phyloP scores from a whole-genome alignment of 1,140 invertebrate genomes.

The Drosophila suzukii region DNA sequence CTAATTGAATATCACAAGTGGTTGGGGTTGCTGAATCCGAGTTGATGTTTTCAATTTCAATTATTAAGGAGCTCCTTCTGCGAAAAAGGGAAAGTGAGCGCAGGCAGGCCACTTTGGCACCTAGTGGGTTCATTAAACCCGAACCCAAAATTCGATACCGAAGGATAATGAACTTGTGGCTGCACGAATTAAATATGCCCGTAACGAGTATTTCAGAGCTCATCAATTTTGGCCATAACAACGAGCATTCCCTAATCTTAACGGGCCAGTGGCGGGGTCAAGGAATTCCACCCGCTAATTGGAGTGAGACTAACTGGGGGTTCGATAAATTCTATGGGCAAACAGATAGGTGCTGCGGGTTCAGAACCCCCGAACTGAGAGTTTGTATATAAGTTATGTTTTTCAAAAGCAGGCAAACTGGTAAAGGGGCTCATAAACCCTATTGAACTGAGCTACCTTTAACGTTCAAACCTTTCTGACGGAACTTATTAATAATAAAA shows the following conservation, averaged over 20 bases:
- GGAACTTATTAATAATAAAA: too few relatives aligned
- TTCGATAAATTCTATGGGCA: slow-evolving; percentile 11
- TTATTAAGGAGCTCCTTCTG: slow-evolving; percentile 52
- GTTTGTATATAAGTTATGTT: background rate
- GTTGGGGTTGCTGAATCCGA: slow-evolving; percentile 6
- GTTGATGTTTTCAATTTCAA: slow-evolving; percentile 76
- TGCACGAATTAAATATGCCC: slow-evolving; percentile 53
- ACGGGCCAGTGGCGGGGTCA: slow-evolving; percentile 45
- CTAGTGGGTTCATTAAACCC: slow-evolving; percentile 76
- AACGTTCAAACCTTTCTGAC: background rate
- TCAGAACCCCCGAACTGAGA: slow-evolving; percentile 3
- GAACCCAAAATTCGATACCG: slow-evolving; percentile 20
- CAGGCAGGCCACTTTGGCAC: slow-evolving; percentile 63
- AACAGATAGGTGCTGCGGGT: slow-evolving; percentile 11
- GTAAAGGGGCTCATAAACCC: background rate
- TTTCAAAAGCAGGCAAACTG: background rate
- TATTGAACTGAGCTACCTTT: background rate
- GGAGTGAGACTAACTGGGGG: slow-evolving; percentile 1
- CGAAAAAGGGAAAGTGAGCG: slow-evolving; percentile 31
- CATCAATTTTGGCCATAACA: slow-evolving; percentile 64
- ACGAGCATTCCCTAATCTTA: slow-evolving; percentile 48
- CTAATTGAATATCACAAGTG: slow-evolving; percentile 66
- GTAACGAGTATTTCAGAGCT: slow-evolving; percentile 59
- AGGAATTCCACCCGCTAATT: slow-evolving; percentile 27
- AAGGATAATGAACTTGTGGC: slow-evolving; percentile 71